These are phyloP conservation scores for Podilymbus podiceps DNA, from an alignment of 2,113 vertebrate genomes.

Conservation along the genomic window DNA sequence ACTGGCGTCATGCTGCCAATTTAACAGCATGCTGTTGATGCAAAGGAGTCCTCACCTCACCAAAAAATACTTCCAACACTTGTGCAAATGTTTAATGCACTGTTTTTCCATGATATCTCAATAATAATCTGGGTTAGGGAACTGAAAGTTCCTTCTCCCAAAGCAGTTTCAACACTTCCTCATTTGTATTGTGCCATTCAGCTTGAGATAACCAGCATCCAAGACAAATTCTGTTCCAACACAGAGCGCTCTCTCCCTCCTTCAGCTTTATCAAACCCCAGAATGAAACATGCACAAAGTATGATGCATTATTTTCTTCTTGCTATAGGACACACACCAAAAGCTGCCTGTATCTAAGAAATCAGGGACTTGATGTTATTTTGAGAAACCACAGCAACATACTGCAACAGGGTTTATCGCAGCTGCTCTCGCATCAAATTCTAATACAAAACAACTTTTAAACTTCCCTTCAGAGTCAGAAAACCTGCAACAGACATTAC, in stretches of 20 bases:
- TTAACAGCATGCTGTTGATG: fast-evolving
- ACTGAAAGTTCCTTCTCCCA: background rate
- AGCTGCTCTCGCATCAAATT: background rate
- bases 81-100: background rate
- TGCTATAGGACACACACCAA: background rate
- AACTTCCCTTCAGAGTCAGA: background rate
- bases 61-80: fast-evolving
- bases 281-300: background rate
- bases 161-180: conserved; percentile 6
- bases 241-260: background rate
- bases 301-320: background rate
- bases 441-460: background rate
- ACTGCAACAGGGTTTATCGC: background rate
- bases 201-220: background rate
- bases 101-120: background rate
- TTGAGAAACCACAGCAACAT: background rate
- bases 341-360: background rate
- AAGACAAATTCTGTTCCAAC: background rate
- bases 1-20: background rate
- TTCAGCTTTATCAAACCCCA: background rate
- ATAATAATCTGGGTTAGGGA: background rate
- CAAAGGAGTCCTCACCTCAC: background rate
- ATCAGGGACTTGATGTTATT: background rate
- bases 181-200: background rate
- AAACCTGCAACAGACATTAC: background rate